Base-by-base conservation (phyloP, 2,113 vertebrate genomes). In the Calcarius ornatus region DNA sequence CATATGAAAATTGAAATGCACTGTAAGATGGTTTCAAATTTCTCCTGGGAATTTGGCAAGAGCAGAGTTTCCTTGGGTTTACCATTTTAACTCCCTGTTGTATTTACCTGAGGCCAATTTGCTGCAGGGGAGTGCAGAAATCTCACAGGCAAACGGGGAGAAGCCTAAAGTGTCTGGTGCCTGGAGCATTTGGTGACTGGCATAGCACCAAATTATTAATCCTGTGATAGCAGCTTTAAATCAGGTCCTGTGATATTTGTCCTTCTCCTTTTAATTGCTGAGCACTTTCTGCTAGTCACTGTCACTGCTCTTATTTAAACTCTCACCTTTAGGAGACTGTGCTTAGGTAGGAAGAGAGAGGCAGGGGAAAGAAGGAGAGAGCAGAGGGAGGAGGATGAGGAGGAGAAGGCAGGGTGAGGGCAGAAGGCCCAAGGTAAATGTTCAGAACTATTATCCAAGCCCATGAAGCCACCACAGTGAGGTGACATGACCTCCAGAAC, bases 1-100 rank as follows among this genome's bases (percentile, higher is more conserved):
- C 61, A 69, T 78, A 64, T 28, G 53, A 82, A 92, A 86, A 92
- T 83, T 78, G 64, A 88, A 90, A 86, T 90, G 56, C 30, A 28
- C 61, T 45, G 30, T n/a, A 48, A 69, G 43, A 50, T 11, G 31
- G 48, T 57, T 96, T 88, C 72, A 72, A 2, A 87, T 89, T 77
- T 92, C 80, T 94, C 70, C 48, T 50, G 88, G 57, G 59, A 93
- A 35, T 42, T 4, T 78, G 47, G 76, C 21, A 64, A 43, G 90
- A 90, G 48, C 31, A 30, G 27, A 59, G 21, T 88, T 93, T 78
- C 56, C 56, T 59, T 25, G 25, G 25, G 53, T 68, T 95, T 51
- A 78, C 30, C 43, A 75, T 92, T 92, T 94, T 90, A 83, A 78
- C 40, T 27, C 60, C 37, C 30, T 68, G 25, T 24, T 68, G 51